Evolutionary conservation across 2,888 invertebrate genomes (phyloP).

Genomic region (Epinotia ramella): DNA sequence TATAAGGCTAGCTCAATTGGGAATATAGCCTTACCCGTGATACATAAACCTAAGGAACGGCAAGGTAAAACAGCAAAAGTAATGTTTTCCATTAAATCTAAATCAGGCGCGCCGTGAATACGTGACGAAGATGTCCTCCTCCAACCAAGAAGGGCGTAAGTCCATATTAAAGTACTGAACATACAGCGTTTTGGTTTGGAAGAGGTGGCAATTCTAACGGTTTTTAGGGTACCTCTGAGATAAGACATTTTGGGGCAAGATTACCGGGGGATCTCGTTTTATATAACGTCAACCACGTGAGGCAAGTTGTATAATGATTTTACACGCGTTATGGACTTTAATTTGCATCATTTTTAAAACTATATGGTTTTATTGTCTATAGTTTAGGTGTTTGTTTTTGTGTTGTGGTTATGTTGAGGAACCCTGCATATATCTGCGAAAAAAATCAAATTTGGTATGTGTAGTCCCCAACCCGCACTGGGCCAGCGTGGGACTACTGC

Average conservation of each 20-base stretch:
- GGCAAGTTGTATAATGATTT: background rate
- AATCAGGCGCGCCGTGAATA: conserved; percentile 33
- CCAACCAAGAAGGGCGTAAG: background rate
- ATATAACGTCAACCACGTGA: conserved; percentile 9
- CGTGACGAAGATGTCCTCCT: background rate
- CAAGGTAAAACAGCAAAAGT: conserved; percentile 33
- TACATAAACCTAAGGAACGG: conserved; percentile 6
- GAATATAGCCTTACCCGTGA: background rate
- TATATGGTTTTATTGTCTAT: no score
- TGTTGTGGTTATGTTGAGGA: no score
- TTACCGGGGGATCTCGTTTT: conserved; percentile 26
- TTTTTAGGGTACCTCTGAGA: conserved; percentile 27
- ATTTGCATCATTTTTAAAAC: no score
- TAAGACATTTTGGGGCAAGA: conserved; percentile 31
- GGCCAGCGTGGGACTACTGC: no score
- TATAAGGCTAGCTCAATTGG: background rate
- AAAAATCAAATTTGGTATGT: no score
- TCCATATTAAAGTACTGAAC: background rate
- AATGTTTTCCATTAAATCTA: conserved; percentile 37
- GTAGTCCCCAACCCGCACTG: no score
- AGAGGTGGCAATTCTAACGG: conserved; percentile 19
- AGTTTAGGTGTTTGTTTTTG: no score
- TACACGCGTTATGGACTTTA: background rate
- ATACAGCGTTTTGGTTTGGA: background rate
- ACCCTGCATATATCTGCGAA: no score